These are phyloP conservation scores for Chrysocyon brachyurus DNA, from an alignment of 2,797 vertebrate species.

Conservation along the genomic window DNA sequence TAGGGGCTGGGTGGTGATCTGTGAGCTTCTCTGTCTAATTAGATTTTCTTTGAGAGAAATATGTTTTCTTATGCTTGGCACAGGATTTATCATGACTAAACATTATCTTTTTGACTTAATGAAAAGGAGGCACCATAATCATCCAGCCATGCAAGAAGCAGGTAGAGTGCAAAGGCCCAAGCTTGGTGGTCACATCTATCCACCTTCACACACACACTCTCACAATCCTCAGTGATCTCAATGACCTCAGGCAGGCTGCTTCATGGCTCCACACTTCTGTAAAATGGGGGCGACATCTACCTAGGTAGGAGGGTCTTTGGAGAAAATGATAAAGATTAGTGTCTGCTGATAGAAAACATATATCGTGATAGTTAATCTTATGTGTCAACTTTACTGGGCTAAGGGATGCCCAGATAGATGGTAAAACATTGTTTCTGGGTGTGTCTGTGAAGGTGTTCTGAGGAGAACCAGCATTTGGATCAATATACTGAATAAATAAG, in stretches of 20 bases:
- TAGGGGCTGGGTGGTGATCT: neutral
- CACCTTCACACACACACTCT: neutral
- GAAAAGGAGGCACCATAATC: neutral
- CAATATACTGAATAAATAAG: neutral
- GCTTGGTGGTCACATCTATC: neutral
- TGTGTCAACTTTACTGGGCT: neutral
- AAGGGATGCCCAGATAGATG: neutral
- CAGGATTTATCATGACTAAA: neutral
- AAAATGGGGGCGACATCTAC: neutral
- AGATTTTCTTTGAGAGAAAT: too few species aligned
- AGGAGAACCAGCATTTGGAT: neutral
- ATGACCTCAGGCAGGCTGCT: neutral
- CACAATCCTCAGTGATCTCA: neutral
- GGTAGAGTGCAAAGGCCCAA: fast-evolving
- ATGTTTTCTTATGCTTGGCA: neutral
- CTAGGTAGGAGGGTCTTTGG: neutral
- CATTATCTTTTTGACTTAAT: neutral
- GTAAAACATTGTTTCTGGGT: neutral
- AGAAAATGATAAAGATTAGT: neutral
- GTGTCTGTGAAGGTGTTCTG: neutral
- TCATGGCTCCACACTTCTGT: neutral
- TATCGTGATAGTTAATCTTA: neutral
- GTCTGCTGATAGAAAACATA: neutral
- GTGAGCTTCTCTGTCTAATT: neutral
- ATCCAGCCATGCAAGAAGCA: fast-evolving